Percentiles rank a stretch among this genome's conserved stretches.
Conservation (phyloP, 2,888 invertebrate genomes). For the Hartigia nigra region DNA sequence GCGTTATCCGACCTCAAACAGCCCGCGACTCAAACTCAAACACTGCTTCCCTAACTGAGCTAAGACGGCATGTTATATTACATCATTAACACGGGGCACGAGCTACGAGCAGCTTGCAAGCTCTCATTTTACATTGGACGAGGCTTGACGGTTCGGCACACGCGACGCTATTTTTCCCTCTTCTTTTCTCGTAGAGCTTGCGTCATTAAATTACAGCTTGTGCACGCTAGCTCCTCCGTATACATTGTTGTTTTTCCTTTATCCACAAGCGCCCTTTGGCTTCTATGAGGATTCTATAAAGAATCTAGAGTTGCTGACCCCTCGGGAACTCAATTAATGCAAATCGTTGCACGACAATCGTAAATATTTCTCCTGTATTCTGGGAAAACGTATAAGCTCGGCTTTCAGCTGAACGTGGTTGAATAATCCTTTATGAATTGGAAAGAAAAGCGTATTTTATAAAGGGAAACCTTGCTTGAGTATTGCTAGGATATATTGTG, state of each 20-base stretch:
- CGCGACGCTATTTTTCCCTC: background rate
- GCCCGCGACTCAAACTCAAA: slow-evolving; percentile 34
- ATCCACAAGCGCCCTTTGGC: background rate
- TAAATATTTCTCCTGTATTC: background rate
- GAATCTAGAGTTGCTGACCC: background rate
- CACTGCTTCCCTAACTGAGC: slow-evolving; percentile 24
- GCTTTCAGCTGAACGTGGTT: too few relatives aligned
- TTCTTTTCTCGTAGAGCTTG: background rate
- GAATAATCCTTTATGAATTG: too few relatives aligned
- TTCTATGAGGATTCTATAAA: background rate
- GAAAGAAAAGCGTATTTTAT: too few relatives aligned
- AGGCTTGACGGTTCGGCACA: background rate
- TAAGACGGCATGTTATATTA: slow-evolving; percentile 38
- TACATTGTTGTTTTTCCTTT: background rate
- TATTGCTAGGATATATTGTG: too few relatives aligned
- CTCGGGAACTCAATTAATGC: background rate
- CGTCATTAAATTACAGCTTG: background rate
- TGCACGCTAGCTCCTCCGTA: background rate
- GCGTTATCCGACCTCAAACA: slow-evolving; percentile 48
- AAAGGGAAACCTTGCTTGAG: too few relatives aligned
- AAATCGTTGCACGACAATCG: background rate
- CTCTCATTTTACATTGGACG: background rate
- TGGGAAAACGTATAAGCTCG: too few relatives aligned
- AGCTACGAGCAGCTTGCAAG: background rate
- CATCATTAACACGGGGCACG: slow-evolving; percentile 24